phyloP scores from a whole-genome alignment of 2,113 vertebrate genomes.

The Anolis carolinensis region DNA sequence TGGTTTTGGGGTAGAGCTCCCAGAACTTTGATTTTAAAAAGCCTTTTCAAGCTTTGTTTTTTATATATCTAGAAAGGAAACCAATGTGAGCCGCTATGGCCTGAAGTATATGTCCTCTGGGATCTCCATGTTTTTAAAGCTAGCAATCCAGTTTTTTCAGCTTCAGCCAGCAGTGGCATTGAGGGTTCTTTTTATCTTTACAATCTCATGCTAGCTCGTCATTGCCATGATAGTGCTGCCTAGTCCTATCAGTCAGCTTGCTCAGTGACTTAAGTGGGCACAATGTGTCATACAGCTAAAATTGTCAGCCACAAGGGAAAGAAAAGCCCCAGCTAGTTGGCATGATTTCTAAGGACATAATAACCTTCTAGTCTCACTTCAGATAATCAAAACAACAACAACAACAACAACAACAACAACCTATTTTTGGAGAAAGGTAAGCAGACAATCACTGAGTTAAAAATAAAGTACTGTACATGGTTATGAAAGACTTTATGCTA shows the following conservation, averaged over 20 bases:
- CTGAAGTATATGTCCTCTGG: slow-evolving; percentile 20
- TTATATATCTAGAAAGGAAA: slow-evolving; percentile 42
- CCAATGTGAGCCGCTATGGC: slow-evolving; percentile 4
- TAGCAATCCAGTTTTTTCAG: slow-evolving; percentile 6
- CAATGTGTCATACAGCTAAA: not conserved
- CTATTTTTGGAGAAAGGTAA: not conserved
- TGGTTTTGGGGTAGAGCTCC: too few species aligned
- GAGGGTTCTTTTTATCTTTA: slow-evolving; percentile 16
- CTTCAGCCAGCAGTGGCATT: slow-evolving; percentile 22
- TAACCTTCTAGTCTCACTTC: slow-evolving; percentile 29
- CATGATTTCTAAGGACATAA: not conserved
- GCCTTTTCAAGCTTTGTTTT: too few species aligned
- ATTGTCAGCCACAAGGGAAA: slow-evolving; percentile 9
- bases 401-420: slow-evolving; percentile 35
- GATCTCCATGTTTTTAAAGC: not conserved
- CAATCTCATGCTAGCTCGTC: slow-evolving; percentile 1
- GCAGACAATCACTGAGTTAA: not conserved
- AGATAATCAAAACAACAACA: slow-evolving; percentile 40
- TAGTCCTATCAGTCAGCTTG: not conserved
- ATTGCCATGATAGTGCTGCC: slow-evolving; percentile 21
- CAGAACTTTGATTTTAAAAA: too few species aligned
- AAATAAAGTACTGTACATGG: not conserved
- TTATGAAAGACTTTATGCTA: not conserved
- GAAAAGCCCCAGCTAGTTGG: slow-evolving; percentile 21
- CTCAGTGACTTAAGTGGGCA: not conserved